Percentiles rank a stretch among this genome's conserved stretches.
phyloP scores from a whole-genome alignment of 2,888 invertebrate genomes.

The Melinaea menophilus region DNA sequence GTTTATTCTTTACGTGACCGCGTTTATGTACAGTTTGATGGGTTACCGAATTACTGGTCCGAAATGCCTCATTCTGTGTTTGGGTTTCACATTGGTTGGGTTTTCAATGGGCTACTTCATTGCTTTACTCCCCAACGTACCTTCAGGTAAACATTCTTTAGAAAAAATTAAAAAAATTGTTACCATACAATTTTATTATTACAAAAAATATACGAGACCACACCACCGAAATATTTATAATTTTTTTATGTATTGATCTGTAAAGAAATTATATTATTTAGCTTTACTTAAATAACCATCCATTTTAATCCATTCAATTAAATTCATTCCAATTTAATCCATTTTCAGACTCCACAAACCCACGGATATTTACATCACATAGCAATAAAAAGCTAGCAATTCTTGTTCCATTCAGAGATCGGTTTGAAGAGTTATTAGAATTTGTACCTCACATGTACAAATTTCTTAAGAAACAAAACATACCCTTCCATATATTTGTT shows the following conservation, averaged over 20 bases:
- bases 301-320: constrained; percentile 1
- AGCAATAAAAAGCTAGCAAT: constrained; percentile 82
- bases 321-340: background rate
- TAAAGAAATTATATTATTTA: background rate
- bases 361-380: constrained; percentile 37
- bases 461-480: constrained; percentile 88
- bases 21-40: constrained; percentile 60
- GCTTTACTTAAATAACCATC: background rate
- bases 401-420: constrained; percentile 95
- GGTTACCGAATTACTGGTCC: constrained; percentile 58
- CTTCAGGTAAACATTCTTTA: constrained; percentile 26
- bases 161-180: background rate
- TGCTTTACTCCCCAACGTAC: constrained; percentile 62
- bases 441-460: constrained; percentile 94
- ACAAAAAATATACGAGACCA: too few species aligned
- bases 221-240: too few species aligned
- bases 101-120: constrained; percentile 68
- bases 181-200: background rate
- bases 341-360: constrained; percentile 23
- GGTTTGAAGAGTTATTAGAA: constrained; percentile 95
- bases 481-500: constrained; percentile 90
- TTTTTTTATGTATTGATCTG: background rate
- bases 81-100: constrained; percentile 50
- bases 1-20: constrained; percentile 14
- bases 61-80: constrained; percentile 64